Conservation (phyloP, 2,888 invertebrate genomes). For the Labia minor region DNA sequence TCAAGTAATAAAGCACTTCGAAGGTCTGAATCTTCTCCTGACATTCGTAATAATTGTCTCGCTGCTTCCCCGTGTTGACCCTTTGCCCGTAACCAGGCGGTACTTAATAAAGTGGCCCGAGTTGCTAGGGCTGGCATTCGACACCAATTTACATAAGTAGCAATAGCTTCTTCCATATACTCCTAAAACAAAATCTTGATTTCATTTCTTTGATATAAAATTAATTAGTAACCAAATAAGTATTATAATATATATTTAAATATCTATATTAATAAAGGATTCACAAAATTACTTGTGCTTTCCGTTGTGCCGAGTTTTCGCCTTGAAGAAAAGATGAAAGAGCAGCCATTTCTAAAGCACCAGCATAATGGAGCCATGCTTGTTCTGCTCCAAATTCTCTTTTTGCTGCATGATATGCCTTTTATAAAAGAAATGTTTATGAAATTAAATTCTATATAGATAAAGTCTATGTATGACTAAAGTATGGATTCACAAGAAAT, state of each 20-base stretch:
- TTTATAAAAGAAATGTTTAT: not conserved
- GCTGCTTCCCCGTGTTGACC: constrained; percentile 85
- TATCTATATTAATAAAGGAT: no score
- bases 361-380: constrained; percentile 94
- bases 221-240: no score
- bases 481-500: no score
- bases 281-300: constrained; percentile 53
- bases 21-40: constrained; percentile 93
- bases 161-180: constrained; percentile 92
- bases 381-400: constrained; percentile 93
- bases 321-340: constrained; percentile 82
- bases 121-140: constrained; percentile 88
- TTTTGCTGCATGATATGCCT: constrained; percentile 88
- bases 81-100: constrained; percentile 71
- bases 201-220: not conserved
- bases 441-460: no score
- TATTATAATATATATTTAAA: no score
- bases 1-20: constrained; percentile 87
- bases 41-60: constrained; percentile 86
- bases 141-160: constrained; percentile 75
- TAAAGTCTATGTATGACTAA: no score
- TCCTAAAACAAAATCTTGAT: constrained; percentile 35
- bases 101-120: constrained; percentile 77
- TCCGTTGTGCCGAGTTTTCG: constrained; percentile 51
- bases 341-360: constrained; percentile 93